These are phyloP conservation scores for Thunnus maccoyii DNA, from an alignment of 2,113 vertebrate genomes.

Conservation along the genomic window DNA sequence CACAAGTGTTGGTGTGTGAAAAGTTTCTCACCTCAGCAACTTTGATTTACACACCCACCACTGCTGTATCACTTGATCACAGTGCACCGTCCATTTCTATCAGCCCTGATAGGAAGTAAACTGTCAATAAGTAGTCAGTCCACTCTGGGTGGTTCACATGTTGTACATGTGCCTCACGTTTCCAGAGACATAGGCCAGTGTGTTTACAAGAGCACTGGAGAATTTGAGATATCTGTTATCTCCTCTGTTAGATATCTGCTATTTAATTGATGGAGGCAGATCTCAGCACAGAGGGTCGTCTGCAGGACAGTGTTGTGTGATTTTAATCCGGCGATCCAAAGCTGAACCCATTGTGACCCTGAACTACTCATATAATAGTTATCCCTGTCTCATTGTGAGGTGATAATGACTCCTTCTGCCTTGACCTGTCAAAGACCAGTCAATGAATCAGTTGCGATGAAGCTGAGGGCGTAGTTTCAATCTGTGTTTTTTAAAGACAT, in stretches of 20 bases:
- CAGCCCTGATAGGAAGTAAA: neutral
- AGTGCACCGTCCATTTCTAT: neutral
- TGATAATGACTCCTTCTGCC: constrained; percentile 5
- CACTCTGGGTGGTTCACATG: neutral
- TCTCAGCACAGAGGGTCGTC: neutral
- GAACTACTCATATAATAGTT: neutral
- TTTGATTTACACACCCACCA: neutral
- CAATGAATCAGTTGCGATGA: neutral
- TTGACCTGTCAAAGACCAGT: constrained; percentile 8
- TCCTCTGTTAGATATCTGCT: constrained; percentile 1
- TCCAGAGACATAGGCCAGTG: neutral
- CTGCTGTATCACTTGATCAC: neutral
- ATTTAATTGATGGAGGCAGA: neutral
- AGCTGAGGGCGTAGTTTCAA: neutral
- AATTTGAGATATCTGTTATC: constrained; percentile 1
- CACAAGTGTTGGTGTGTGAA: neutral
- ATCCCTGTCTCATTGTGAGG: neutral
- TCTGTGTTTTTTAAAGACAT: neutral
- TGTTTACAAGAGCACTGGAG: accelerated
- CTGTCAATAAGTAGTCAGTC: constrained; percentile 40
- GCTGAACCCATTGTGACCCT: constrained; percentile 4
- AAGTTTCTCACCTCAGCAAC: neutral
- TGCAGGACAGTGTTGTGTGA: neutral
- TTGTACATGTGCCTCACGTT: constrained; percentile 24
- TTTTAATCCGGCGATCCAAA: constrained; percentile 1